Conservation (phyloP, 2,113 vertebrate species). For the Rhynchopsitta pachyrhyncha region DNA sequence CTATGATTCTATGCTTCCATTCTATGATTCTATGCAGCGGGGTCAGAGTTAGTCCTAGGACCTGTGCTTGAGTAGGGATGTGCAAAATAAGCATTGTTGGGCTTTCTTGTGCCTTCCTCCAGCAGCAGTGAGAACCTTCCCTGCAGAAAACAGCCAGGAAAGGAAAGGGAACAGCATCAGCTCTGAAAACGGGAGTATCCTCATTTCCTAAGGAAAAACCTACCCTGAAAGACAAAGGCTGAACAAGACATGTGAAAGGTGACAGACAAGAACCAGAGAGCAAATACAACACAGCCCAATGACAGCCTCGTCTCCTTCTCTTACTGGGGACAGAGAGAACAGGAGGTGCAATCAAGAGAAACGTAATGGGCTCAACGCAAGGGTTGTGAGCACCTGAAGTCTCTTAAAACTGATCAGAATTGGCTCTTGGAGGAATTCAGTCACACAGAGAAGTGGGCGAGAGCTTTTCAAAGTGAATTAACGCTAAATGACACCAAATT, state of each 20-base stretch:
- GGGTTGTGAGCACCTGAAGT: not conserved
- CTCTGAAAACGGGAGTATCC: not conserved
- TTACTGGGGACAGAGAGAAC: not conserved
- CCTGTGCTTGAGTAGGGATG: not conserved
- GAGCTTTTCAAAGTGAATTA: not conserved
- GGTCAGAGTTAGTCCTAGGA: not conserved
- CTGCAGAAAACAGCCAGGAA: not conserved
- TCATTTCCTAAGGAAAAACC: not conserved
- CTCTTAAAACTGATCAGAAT: not conserved
- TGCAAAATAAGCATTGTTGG: not conserved
- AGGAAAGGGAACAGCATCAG: not conserved
- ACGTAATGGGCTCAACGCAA: not conserved
- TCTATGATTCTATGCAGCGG: not conserved
- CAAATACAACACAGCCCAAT: not conserved
- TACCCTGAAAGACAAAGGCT: not conserved
- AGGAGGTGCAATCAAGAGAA: not conserved
- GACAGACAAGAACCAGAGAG: not conserved
- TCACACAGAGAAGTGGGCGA: not conserved
- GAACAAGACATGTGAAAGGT: not conserved
- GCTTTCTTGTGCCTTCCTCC: not conserved
- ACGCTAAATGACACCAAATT: not conserved
- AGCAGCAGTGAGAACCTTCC: not conserved
- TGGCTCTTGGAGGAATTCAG: not conserved
- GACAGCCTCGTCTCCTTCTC: not conserved
- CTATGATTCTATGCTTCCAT: not conserved